Evolutionary conservation across 2,113 vertebrate species (phyloP).

Genomic region (Spea multiplicata): DNA sequence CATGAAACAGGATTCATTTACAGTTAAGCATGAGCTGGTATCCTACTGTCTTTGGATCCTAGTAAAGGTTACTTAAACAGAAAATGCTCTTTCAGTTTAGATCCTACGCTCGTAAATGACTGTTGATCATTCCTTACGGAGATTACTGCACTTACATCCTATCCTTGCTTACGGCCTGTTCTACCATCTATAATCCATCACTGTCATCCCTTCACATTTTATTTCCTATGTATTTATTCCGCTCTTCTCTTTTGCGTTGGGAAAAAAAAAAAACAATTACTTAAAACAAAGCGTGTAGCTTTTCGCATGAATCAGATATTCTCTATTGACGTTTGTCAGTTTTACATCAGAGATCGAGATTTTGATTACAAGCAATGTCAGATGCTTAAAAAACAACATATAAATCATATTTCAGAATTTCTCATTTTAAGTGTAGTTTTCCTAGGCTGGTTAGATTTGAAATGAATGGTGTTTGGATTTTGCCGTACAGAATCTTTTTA

Average conservation of each 20-base stretch:
- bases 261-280: constrained; percentile 51
- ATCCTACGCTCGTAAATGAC: constrained; percentile 63
- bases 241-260: constrained; percentile 55
- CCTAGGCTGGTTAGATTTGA: constrained; percentile 9
- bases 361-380: constrained; percentile 32
- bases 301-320: constrained; percentile 39
- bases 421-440: constrained; percentile 17
- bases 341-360: constrained; percentile 6
- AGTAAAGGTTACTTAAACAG: constrained; percentile 59
- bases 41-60: constrained; percentile 42
- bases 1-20: constrained; percentile 63
- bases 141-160: constrained; percentile 61
- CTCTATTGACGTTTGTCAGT: constrained; percentile 30
- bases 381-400: constrained; percentile 35
- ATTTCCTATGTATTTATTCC: constrained; percentile 63
- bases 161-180: constrained; percentile 71
- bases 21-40: constrained; percentile 17
- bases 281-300: constrained; percentile 50
- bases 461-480: constrained; percentile 24
- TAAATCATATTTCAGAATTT: constrained; percentile 38
- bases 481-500: constrained; percentile 1
- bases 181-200: constrained; percentile 73
- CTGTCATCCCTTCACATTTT: constrained; percentile 67
- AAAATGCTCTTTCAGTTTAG: constrained; percentile 51
- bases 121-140: constrained; percentile 58